These are phyloP conservation scores for Esox lucius DNA, from an alignment of 2,797 vertebrate species.

Conservation along the genomic window DNA sequence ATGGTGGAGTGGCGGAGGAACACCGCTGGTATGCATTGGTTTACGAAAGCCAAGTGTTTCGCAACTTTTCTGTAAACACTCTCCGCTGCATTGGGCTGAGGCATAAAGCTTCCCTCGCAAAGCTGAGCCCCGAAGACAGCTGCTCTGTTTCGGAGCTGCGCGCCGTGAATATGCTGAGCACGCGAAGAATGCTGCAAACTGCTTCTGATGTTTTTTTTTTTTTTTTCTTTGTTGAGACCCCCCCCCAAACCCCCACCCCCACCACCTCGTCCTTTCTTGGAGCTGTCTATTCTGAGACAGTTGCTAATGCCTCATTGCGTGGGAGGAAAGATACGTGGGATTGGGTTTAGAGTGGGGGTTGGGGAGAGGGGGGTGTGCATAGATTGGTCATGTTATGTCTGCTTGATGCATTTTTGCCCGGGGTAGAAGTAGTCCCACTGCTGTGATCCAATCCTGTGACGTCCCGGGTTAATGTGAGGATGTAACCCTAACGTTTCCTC, in stretches of 20 bases:
- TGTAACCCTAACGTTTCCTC: neutral
- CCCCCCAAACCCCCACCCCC: neutral
- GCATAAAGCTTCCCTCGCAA: neutral
- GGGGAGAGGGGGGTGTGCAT: neutral
- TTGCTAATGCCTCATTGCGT: neutral
- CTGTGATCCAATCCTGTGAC: neutral
- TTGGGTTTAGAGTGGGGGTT: neutral
- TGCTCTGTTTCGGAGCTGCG: constrained; percentile 17
- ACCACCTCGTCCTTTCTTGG: neutral
- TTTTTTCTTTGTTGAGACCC: neutral
- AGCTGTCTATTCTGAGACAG: constrained; percentile 21
- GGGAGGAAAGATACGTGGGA: neutral
- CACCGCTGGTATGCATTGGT: neutral
- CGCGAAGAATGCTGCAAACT: constrained; percentile 30
- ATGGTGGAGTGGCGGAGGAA: constrained; percentile 13
- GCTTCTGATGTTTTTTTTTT: neutral
- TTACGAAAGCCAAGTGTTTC: too few relatives aligned
- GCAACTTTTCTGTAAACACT: neutral
- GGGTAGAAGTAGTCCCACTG: neutral
- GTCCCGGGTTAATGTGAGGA: too few relatives aligned
- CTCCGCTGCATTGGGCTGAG: neutral
- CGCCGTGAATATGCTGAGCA: constrained; percentile 30
- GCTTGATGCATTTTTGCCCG: neutral
- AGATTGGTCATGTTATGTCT: constrained; percentile 1
- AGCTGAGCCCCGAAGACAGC: constrained; percentile 18